Base-by-base conservation (phyloP, 2,797 vertebrate genomes). In the Lophius americanus region DNA sequence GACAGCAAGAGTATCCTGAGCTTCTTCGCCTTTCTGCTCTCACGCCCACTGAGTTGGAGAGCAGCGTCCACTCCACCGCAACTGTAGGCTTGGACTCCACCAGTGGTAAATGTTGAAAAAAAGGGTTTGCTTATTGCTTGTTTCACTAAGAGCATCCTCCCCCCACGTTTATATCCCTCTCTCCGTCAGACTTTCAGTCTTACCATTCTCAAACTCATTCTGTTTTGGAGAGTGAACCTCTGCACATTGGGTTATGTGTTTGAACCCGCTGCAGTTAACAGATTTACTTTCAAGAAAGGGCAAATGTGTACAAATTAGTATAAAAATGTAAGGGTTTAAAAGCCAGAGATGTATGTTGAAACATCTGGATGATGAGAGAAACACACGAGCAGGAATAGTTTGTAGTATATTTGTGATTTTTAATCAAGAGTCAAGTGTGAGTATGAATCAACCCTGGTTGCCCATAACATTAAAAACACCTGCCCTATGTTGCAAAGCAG, bases 21-120 rank as follows among this genome's bases (percentile, higher is more conserved):
- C 47, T 10, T 64, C 63, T 48, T 53, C 83, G 61, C 68, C 78
- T 81, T 76, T 69, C 59, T 4, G 65, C 72, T 79, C 70, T 64
- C 38, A 58, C 73, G 71, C 82, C 75, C 78, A 63, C 74, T 70
- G 76, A 68, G 66, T 47, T 46, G 35, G 51, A 52, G 44, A 54
- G 46, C 10, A 54, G 46, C 60, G 49, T 59, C 5, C 51, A 37
- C 59, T 71, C 36, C 54, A 43, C 46, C 49, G 43, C 56, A 37
- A 49, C 2, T 23, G 23, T 23, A 23, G 23, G 46, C 32, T 8
- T 63, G 48, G 59, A 44, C 67, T 68, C 23, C 68, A 65, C 48
- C 50, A 47, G 32, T 10, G 44, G 63, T 52, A 33, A 14, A 11
- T 42, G 23, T 35, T 13, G 46, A 52, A 51, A 54, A 49, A 51